phyloP scores from a whole-genome alignment of 2,113 vertebrate species.

The Dolichotis patagonum region DNA sequence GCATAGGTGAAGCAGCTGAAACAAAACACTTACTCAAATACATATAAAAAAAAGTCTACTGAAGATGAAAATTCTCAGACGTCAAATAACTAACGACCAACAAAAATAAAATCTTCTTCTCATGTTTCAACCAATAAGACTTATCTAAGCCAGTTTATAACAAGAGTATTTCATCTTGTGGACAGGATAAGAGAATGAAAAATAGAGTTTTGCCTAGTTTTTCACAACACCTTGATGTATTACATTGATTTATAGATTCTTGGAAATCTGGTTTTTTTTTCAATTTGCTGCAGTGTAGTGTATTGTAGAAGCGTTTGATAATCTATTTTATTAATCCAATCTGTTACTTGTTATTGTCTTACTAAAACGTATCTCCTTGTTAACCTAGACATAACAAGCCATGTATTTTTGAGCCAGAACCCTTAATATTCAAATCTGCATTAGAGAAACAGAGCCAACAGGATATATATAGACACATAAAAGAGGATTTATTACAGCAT shows the following conservation, averaged over 20 bases:
- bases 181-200: neutral
- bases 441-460: neutral
- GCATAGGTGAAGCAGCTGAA: neutral
- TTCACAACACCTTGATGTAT: neutral
- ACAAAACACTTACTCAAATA: neutral
- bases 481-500: neutral
- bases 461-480: neutral
- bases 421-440: neutral
- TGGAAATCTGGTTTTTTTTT: neutral
- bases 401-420: neutral
- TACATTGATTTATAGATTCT: conserved; percentile 45
- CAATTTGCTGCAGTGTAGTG: neutral
- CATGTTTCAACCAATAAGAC: neutral
- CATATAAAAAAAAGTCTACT: neutral
- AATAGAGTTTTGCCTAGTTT: conserved; percentile 24
- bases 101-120: conserved; percentile 30
- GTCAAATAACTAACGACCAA: neutral
- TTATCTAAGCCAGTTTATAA: neutral
- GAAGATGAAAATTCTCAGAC: conserved; percentile 14
- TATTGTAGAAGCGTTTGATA: neutral
- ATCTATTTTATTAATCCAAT: neutral
- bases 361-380: neutral
- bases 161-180: neutral
- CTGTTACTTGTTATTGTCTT: neutral
- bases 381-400: neutral